These are phyloP conservation scores for Amniataba percoides DNA, from an alignment of 2,797 vertebrate genomes.

Conservation along the genomic window DNA sequence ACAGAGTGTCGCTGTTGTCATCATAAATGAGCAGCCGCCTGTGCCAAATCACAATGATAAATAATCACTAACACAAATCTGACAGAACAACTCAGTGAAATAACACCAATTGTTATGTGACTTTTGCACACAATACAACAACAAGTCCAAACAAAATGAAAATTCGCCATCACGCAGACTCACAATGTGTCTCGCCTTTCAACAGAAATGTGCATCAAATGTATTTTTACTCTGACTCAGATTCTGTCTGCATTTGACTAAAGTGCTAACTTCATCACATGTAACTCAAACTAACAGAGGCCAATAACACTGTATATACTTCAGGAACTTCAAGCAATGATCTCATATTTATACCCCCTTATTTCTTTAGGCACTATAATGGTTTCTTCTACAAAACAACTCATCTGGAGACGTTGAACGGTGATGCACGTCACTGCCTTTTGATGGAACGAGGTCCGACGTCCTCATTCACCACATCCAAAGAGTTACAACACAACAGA, in stretches of 20 bases:
- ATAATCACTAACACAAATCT: not conserved
- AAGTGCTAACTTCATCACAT: not conserved
- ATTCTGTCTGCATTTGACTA: not conserved
- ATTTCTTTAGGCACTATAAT: not conserved
- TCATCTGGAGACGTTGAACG: not conserved
- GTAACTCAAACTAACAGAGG: not conserved
- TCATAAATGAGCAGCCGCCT: not conserved
- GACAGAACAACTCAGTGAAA: not conserved
- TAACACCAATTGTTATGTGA: not conserved
- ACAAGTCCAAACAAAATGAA: not conserved
- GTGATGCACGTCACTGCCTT: not conserved
- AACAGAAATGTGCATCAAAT: not conserved
- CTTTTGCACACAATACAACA: not conserved
- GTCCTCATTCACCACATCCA: not conserved
- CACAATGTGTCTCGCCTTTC: not conserved
- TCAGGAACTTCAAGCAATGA: not conserved
- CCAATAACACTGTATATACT: not conserved
- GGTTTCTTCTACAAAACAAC: not conserved
- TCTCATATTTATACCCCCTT: not conserved
- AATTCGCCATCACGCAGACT: not conserved
- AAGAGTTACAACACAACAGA: not conserved
- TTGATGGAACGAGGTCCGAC: not conserved
- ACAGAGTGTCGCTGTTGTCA: conserved; percentile 38
- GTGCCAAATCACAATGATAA: not conserved
- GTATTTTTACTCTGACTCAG: not conserved